Percentiles rank a stretch among this genome's conserved stretches.
phyloP scores from a whole-genome alignment of 2,113 vertebrate species.

The Astur gentilis region DNA sequence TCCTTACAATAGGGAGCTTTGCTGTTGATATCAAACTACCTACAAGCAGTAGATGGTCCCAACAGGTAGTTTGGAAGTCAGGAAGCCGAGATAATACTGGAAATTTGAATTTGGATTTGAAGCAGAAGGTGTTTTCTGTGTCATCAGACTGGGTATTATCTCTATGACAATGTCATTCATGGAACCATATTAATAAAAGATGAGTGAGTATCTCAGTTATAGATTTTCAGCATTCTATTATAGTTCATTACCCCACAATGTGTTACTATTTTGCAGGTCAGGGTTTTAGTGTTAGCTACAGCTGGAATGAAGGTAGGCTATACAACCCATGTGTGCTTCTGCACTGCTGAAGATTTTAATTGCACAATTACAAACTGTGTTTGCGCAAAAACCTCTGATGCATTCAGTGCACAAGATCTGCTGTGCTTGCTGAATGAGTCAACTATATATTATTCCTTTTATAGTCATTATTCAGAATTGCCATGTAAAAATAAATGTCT shows the following conservation, averaged over 20 bases:
- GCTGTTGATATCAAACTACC: neutral
- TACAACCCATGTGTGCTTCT: neutral
- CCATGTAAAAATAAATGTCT: neutral
- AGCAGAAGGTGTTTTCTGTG: neutral
- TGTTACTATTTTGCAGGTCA: neutral
- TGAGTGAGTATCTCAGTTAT: neutral
- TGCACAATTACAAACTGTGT: neutral
- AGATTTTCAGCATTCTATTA: neutral
- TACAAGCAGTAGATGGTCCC: neutral
- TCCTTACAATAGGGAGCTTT: neutral
- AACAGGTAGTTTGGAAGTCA: neutral
- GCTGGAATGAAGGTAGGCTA: neutral
- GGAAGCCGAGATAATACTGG: neutral
- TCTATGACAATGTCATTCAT: neutral
- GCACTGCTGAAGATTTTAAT: neutral
- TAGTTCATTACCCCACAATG: neutral
- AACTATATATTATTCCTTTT: neutral
- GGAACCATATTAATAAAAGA: neutral
- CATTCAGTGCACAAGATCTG: neutral
- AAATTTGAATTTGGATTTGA: neutral
- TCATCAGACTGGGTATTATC: neutral
- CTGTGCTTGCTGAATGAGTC: neutral
- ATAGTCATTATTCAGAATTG: neutral
- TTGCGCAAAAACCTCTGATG: neutral
- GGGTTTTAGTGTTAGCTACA: neutral